Evolutionary conservation across 2,888 invertebrate genomes (phyloP), one percentile per base, ranked within the genome.

Genomic region (Acanthosepion esculentum): DNA sequence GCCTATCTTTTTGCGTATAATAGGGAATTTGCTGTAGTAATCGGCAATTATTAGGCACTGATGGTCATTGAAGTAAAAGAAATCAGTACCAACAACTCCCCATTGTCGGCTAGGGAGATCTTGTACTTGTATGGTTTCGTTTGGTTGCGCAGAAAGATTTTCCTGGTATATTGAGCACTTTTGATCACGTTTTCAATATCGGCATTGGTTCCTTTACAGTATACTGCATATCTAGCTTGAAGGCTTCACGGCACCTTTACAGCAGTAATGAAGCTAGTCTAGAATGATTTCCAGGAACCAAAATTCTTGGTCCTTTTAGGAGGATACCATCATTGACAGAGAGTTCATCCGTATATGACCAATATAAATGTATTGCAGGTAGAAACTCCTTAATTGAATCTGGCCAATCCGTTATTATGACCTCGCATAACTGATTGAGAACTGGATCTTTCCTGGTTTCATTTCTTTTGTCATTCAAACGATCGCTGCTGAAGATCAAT

Each of bases 301-400:
- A n/a, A 18, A 95, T 29, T 91, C 94, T 91, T 64, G 94, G 50
- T 91, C 95, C 95, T 92, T 95, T 95, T 41, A 95, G 92, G 33
- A 95, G n/a, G 48, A 95, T 48, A 26, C 95, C 95, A 91, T 95
- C 94, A 26, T 95, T 94, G 7, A 95, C 55, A 12, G 94, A 33
- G 8, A 95, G 20, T 92, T 95, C 94, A 64, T 95, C 95, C 55
- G 48, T 48, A 29, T 94, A 93, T 18, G 94, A 23, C 94, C 95
- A 95, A 33, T 95, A 95, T 29, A 91, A 48, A 50, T 64, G 50
- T 15, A 95, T 55, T 26, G 23, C 12, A n/a, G 91, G 3, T 53
- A 94, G 94, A 26, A 95, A 50, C 23, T 94, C 48, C 26, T 20
- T 48, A 26, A 92, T 29, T 0, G 48, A 92, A 48, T 92, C 48